Conservation (phyloP, 2,888 invertebrate species). For the Acheta domesticus region DNA sequence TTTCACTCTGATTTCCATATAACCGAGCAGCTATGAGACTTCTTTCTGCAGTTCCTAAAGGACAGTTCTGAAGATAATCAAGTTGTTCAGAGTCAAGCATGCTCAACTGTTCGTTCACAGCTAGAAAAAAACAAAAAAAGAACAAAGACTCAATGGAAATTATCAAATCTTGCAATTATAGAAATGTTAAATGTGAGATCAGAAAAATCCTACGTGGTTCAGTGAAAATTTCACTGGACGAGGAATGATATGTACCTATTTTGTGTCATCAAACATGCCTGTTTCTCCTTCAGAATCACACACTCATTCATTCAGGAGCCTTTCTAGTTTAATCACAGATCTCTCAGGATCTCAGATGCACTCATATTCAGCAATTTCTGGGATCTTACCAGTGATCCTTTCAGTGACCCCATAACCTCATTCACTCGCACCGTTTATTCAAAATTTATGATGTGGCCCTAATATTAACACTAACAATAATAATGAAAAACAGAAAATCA, state of each 20-base stretch:
- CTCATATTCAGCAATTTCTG: neutral
- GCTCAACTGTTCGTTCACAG: slow-evolving; percentile 40
- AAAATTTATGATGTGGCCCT: neutral
- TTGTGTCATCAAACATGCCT: neutral
- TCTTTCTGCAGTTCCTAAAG: slow-evolving; percentile 44
- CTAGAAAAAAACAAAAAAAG: neutral
- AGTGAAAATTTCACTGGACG: neutral
- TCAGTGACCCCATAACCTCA: neutral
- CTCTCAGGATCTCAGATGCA: slow-evolving; percentile 4
- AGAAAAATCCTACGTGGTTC: neutral
- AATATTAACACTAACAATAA: neutral
- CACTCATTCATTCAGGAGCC: neutral
- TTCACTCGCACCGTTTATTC: neutral
- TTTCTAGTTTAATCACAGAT: neutral
- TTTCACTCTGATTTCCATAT: slow-evolving; percentile 52
- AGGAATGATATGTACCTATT: neutral
- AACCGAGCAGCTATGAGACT: slow-evolving; percentile 50
- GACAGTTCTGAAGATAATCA: slow-evolving; percentile 31
- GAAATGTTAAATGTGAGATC: neutral
- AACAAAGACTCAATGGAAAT: neutral
- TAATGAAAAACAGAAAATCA: neutral
- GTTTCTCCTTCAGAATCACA: neutral
- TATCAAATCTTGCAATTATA: neutral
- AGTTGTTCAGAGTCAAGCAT: slow-evolving; percentile 35
- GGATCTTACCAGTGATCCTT: neutral